A percentile compares a stretch with the other conserved stretches of the same genome.
These are phyloP conservation scores for pig (Sus scrofa) DNA, from an alignment of 2,113 vertebrate species.

Conservation along the genomic window DNA sequence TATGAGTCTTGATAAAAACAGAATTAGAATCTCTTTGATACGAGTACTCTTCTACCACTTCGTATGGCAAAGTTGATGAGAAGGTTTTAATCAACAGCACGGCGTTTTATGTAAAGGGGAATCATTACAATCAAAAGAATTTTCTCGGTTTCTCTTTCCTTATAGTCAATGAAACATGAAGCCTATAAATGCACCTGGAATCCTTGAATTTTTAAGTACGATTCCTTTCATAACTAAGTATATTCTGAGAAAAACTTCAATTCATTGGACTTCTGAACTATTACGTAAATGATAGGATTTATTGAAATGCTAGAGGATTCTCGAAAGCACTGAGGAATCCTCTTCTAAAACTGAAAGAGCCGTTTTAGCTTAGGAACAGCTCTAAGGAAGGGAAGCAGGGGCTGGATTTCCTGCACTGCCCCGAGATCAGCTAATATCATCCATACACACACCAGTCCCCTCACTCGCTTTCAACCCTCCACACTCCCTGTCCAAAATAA, in stretches of 20 bases:
- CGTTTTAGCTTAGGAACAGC: not conserved
- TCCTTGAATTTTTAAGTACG: constrained; percentile 26
- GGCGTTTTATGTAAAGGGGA: not conserved
- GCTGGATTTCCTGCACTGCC: not conserved
- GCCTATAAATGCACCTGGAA: not conserved
- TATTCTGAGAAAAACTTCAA: constrained; percentile 24
- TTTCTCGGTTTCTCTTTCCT: constrained; percentile 42
- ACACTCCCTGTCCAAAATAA: not conserved
- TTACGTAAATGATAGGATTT: not conserved
- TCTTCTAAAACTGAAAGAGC: not conserved
- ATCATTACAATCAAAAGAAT: constrained; percentile 31
- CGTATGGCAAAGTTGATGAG: not conserved
- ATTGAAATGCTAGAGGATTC: not conserved
- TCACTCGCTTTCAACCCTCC: not conserved
- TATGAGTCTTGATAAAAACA: not conserved
- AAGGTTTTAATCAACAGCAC: not conserved
- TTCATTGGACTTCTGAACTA: not conserved
- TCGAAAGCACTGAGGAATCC: not conserved
- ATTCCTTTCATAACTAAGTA: constrained; percentile 37
- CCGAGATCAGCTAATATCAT: not conserved
- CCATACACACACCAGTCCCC: not conserved
- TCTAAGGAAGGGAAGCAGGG: not conserved
- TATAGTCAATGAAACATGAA: not conserved
- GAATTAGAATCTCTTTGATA: not conserved
- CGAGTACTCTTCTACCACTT: not conserved